phyloP scores from a whole-genome alignment of 1,140 invertebrate genomes.

The Nephila pilipes region DNA sequence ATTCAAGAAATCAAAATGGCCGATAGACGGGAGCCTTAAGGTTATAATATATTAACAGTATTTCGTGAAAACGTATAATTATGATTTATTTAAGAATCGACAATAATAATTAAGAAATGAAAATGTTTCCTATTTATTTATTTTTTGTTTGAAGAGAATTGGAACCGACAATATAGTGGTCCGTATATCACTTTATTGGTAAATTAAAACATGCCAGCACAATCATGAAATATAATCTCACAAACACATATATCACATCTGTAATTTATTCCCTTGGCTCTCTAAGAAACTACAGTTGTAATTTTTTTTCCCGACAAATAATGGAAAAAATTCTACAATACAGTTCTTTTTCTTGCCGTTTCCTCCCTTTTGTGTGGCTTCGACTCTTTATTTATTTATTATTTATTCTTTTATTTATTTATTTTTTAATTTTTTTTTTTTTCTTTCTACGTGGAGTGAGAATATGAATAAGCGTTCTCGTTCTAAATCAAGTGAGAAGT shows the following conservation, averaged over 20 bases:
- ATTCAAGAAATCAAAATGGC: too few relatives aligned
- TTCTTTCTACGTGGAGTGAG: conserved; percentile 74
- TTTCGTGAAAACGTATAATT: too few relatives aligned
- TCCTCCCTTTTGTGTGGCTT: conserved; percentile 22
- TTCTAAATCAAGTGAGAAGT: conserved; percentile 73
- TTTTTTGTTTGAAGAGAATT: conserved; percentile 46
- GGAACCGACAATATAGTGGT: conserved; percentile 69
- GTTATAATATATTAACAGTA: too few relatives aligned
- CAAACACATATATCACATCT: conserved; percentile 77
- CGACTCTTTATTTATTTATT: conserved; percentile 46
- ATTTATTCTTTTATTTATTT: too few relatives aligned
- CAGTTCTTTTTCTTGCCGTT: conserved; percentile 66
- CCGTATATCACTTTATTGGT: conserved; percentile 74
- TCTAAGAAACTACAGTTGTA: conserved; percentile 75
- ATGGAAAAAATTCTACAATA: conserved; percentile 71
- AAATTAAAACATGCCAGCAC: conserved; percentile 69
- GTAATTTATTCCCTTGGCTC: conserved; percentile 76
- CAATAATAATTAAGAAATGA: too few relatives aligned
- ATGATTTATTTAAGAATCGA: too few relatives aligned
- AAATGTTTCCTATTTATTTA: too few relatives aligned
- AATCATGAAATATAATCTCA: conserved; percentile 75
- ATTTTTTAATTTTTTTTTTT: neutral
- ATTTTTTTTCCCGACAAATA: conserved; percentile 73
- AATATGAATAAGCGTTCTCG: conserved; percentile 68
- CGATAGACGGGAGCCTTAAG: too few relatives aligned